Percentiles rank a stretch among this genome's conserved stretches.
phyloP scores from a whole-genome alignment of 2,797 vertebrate genomes.

The Pantherophis alleghaniensis region DNA sequence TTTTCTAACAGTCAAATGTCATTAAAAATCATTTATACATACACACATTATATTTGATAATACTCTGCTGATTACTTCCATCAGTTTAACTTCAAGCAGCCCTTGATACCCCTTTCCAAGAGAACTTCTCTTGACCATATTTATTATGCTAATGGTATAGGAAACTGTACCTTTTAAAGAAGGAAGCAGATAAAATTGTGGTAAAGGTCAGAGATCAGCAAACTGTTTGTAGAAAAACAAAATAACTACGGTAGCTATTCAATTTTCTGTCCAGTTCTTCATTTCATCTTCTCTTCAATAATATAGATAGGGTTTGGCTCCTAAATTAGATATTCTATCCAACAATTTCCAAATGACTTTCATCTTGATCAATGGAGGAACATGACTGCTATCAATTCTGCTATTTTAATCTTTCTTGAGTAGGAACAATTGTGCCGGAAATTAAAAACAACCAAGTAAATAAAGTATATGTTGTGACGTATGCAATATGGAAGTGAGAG shows the following conservation, averaged over 20 bases:
- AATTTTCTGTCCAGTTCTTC: background rate
- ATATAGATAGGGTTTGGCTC: background rate
- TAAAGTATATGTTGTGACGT: background rate
- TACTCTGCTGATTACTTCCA: background rate
- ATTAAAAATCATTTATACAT: background rate
- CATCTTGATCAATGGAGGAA: background rate
- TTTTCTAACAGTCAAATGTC: background rate
- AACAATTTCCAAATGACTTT: background rate
- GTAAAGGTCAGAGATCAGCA: background rate
- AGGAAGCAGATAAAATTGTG: background rate
- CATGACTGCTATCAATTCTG: background rate
- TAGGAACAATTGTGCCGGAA: background rate
- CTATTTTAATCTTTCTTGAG: background rate
- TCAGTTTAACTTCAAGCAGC: background rate
- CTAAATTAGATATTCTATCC: background rate
- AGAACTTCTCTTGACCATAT: background rate
- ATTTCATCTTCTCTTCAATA: background rate
- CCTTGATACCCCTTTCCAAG: background rate
- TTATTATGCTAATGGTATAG: background rate
- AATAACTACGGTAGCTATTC: background rate
- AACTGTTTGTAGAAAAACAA: background rate
- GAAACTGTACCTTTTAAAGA: background rate
- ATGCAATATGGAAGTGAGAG: background rate
- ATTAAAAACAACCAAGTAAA: background rate
- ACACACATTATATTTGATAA: background rate